Percentiles rank a stretch among this genome's conserved stretches.
Evolutionary conservation across 2,113 vertebrate species (phyloP).

Genomic region (Bos indicus): DNA sequence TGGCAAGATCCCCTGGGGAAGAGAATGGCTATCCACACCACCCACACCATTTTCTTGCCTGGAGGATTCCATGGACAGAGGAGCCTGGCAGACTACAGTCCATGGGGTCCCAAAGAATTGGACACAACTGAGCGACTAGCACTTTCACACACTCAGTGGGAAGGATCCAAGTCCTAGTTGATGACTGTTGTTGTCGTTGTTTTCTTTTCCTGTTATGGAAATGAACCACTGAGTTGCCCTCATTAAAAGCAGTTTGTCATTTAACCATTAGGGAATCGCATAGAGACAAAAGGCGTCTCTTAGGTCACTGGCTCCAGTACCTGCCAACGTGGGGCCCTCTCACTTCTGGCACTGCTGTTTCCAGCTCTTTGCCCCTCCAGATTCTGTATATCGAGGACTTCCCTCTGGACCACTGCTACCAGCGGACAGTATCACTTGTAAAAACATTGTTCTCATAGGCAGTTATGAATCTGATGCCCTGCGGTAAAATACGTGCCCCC

Average conservation of each 20-base stretch:
- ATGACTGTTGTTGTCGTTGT: background rate
- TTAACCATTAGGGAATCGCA: background rate
- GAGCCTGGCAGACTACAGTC: background rate
- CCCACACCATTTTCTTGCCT: background rate
- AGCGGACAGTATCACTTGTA: background rate
- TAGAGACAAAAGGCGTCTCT: background rate
- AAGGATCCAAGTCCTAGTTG: background rate
- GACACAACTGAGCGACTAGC: background rate
- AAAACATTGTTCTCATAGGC: background rate
- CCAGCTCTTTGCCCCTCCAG: background rate
- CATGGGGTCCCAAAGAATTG: background rate
- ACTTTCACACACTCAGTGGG: background rate
- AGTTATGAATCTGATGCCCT: background rate
- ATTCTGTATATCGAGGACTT: background rate
- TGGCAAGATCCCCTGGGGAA: background rate
- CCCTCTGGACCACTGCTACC: background rate
- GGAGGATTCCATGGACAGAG: background rate
- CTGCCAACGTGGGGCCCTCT: background rate
- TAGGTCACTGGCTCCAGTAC: background rate
- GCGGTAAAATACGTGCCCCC: background rate
- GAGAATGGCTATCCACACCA: background rate
- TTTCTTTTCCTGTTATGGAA: background rate
- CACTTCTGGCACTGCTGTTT: background rate
- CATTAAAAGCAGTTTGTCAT: background rate
- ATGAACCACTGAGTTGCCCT: background rate